A percentile compares a stretch with the other conserved stretches of the same genome.
Conservation (phyloP, 1,140 invertebrate genomes). For the Dendrolimus kikuchii region DNA sequence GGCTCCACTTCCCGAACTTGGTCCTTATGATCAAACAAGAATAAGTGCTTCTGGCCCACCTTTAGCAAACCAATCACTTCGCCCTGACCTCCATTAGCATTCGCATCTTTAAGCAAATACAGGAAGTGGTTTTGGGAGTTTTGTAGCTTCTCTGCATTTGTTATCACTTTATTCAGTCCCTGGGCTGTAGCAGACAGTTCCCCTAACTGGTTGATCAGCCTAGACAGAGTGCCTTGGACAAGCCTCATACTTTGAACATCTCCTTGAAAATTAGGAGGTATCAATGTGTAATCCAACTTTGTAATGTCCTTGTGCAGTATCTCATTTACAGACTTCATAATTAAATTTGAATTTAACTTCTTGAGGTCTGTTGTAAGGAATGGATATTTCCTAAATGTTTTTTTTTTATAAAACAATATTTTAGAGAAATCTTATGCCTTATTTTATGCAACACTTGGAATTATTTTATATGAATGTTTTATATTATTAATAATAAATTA, state of each 20-base stretch:
- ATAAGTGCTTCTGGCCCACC: constrained; percentile 88
- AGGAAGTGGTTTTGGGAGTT: constrained; percentile 78
- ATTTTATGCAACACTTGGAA: no score
- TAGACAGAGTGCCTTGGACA: constrained; percentile 75
- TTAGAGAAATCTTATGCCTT: no score
- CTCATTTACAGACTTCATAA: constrained; percentile 31
- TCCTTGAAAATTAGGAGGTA: constrained; percentile 31
- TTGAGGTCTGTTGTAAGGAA: no score
- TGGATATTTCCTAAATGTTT: no score
- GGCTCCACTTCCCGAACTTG: constrained; percentile 81
- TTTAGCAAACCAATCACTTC: constrained; percentile 86
- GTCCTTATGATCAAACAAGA: constrained; percentile 82
- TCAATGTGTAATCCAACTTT: constrained; percentile 33
- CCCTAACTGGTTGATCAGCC: constrained; percentile 80
- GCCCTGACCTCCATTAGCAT: constrained; percentile 73
- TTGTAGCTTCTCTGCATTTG: constrained; percentile 77
- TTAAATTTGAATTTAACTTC: no score
- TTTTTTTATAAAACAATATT: no score
- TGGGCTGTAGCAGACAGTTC: constrained; percentile 82
- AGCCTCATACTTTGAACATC: constrained; percentile 67
- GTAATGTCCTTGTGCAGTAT: constrained; percentile 36
- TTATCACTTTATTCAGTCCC: constrained; percentile 80
- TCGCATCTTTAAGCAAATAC: constrained; percentile 78
- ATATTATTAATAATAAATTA: no score
- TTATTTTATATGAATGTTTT: no score